These are phyloP conservation scores for Philaenus spumarius DNA, from an alignment of 1,140 invertebrate genomes.

Conservation along the genomic window DNA sequence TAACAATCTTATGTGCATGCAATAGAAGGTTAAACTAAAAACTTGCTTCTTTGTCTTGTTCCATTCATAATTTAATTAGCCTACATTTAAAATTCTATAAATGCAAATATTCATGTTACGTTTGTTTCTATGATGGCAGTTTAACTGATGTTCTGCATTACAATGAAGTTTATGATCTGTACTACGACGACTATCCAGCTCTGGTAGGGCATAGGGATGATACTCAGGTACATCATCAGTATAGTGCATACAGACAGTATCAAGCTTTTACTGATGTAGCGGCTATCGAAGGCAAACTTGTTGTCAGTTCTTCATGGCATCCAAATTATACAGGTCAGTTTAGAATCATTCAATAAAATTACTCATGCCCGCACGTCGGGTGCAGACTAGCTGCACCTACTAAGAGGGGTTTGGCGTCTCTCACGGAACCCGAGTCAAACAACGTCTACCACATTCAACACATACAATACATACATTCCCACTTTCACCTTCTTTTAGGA, in stretches of 20 bases:
- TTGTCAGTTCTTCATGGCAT: conserved; percentile 61
- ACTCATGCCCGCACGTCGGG: too few species aligned
- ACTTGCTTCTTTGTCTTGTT: too few species aligned
- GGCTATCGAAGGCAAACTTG: conserved; percentile 50
- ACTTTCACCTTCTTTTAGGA: too few species aligned
- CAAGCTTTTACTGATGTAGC: conserved; percentile 54
- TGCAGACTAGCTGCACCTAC: too few species aligned
- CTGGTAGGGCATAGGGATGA: conserved; percentile 38
- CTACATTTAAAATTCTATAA: not conserved
- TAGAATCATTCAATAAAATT: too few species aligned
- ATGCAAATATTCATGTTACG: not conserved
- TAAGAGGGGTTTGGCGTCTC: too few species aligned
- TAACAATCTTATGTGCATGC: too few species aligned
- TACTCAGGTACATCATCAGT: conserved; percentile 29
- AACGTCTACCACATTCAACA: too few species aligned
- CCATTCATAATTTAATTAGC: not conserved
- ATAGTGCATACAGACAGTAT: conserved; percentile 48
- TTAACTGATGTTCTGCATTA: conserved; percentile 21
- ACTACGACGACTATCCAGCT: conserved; percentile 53
- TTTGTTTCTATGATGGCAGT: conserved; percentile 14
- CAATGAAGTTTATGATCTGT: conserved; percentile 49
- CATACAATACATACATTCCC: too few species aligned
- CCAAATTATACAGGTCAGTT: conserved; percentile 51
- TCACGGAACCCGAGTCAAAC: too few species aligned
- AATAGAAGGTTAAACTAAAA: too few species aligned